phyloP scores from a whole-genome alignment of 2,113 vertebrate genomes.

The Otus sunia region DNA sequence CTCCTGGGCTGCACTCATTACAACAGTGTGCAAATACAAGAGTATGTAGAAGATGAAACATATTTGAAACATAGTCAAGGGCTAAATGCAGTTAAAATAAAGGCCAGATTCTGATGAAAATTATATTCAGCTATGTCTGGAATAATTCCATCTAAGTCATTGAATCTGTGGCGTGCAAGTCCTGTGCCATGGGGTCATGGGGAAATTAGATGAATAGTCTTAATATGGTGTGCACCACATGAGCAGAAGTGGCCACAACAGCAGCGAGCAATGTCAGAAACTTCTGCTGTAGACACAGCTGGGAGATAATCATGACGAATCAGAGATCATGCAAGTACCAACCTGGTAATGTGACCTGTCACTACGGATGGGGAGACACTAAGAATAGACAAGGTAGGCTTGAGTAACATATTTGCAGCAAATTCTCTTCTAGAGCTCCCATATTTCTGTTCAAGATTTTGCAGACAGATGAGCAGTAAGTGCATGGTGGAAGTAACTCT shows the following conservation, averaged over 20 bases:
- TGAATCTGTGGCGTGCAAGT: not conserved
- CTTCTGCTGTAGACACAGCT: not conserved
- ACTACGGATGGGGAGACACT: not conserved
- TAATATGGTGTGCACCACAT: fast-evolving
- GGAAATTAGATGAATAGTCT: not conserved
- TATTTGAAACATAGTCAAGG: not conserved
- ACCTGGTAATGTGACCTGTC: not conserved
- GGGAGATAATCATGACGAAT: not conserved
- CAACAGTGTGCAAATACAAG: not conserved
- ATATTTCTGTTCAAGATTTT: not conserved
- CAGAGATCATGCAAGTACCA: not conserved
- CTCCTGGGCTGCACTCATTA: not conserved
- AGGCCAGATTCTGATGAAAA: not conserved
- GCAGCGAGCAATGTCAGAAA: not conserved
- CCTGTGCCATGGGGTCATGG: not conserved
- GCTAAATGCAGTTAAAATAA: not conserved
- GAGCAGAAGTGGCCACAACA: not conserved
- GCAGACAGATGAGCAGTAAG: not conserved
- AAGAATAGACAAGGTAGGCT: not conserved
- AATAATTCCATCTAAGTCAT: not conserved
- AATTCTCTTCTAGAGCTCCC: not conserved
- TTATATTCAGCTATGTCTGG: not conserved
- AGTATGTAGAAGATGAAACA: not conserved
- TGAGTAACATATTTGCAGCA: not conserved
- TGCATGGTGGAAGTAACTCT: not conserved